phyloP scores from a whole-genome alignment of 35 echinoderm and acorn worm genomes.

The Lytechinus pictus region DNA sequence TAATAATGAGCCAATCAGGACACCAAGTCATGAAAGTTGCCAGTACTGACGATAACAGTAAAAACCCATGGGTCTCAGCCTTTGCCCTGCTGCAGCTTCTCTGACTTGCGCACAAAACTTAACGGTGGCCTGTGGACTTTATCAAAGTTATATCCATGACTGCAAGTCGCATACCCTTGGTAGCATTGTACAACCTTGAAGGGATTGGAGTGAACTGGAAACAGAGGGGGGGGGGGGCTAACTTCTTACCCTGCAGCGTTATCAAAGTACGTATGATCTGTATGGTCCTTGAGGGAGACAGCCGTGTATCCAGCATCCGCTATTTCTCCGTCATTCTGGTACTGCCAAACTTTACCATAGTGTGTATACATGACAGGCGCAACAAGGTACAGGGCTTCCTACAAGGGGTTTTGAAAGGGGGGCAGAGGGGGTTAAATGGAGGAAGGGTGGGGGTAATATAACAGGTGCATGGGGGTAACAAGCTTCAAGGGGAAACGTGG shows the following conservation, averaged over 20 bases:
- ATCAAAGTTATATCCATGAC: too few relatives aligned
- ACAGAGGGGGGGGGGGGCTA: too few relatives aligned
- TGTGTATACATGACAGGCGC: background rate
- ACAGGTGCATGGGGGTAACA: background rate
- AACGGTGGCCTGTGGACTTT: too few relatives aligned
- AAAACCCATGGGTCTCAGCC: too few relatives aligned
- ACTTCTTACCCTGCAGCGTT: constrained; percentile 13
- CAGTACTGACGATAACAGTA: too few relatives aligned
- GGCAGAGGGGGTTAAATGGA: background rate
- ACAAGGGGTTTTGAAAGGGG: background rate
- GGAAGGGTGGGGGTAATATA: background rate
- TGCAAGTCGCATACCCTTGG: too few relatives aligned
- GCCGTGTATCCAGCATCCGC: constrained; percentile 25
- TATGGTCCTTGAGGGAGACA: background rate
- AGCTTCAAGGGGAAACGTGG: background rate
- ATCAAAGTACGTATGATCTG: constrained; percentile 24
- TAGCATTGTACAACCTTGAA: too few relatives aligned
- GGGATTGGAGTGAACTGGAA: too few relatives aligned
- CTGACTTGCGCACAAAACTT: too few relatives aligned
- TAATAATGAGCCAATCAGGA: too few relatives aligned
- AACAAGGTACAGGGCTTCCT: constrained; percentile 25
- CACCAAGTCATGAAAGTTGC: too few relatives aligned
- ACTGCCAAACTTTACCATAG: background rate
- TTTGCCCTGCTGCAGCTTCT: too few relatives aligned
- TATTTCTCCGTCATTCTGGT: constrained; percentile 28